Evolutionary conservation across 2,888 invertebrate species (phyloP), one percentile per base, ranked within the genome.

Genomic region (Pherbina coryleti): DNA sequence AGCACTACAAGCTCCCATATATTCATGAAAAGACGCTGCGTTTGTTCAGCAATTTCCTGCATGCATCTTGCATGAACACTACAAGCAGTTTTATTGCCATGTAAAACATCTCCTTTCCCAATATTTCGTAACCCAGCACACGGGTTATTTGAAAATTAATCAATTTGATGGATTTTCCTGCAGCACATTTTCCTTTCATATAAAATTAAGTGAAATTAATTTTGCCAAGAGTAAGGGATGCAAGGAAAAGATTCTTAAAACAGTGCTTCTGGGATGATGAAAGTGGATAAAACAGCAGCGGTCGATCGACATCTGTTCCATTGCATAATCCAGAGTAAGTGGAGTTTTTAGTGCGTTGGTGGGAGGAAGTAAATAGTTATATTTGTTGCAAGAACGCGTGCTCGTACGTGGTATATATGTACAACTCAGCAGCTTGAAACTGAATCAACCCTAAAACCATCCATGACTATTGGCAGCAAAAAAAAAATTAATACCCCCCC

Each of bases 151-250:
- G 49, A 19, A 34, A 55, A 71, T 71, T 71, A 71, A 71, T 71
- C 71, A 71, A 37, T 57, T 57, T 55, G 57, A 71, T 71, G 71
- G 37, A 71, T 72, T 72, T 37, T 11, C 28, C 60, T 60, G 22
- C 71, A 57, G 37, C 11, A 71, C 34, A 55, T 31, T 71, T 53
- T 49, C 22, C 51, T 44, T 69, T 69, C 71, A 57, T 71, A 55
- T 14, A 51, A 66, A 70, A 37, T 51, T 11, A 51, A 69, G 8
- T 49, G 51, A 69, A 51, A 69, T 69, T 69, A 69, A 69, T 69
- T 49, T 69, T 22, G 69, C 69, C 28, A 34, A 11, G 19, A 37
- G 28, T 1, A 25, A 14, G 25, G 14, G 14, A 44, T 11, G 44
- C 44, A 19, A 25, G 31, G 37, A 9, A 28, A 28, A 14, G 7